Percentiles rank a stretch among this genome's conserved stretches.
Evolutionary conservation across 1,140 invertebrate genomes (phyloP).

Genomic region (Drosophila erecta): DNA sequence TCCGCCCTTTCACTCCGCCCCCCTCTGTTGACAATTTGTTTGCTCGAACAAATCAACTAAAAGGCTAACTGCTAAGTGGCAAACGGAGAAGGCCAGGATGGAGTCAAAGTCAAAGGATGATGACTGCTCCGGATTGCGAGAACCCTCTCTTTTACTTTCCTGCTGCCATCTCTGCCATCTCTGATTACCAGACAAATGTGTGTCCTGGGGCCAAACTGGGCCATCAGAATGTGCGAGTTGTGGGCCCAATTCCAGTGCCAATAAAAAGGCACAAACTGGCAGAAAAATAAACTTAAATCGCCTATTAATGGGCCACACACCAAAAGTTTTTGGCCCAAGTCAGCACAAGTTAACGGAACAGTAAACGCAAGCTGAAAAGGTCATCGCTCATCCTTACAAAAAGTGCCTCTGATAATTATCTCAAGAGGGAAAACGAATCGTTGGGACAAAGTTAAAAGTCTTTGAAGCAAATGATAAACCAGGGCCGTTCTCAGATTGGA

Average conservation of each 20-base stretch:
- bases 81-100: constrained; percentile 38
- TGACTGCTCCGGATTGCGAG: constrained; percentile 47
- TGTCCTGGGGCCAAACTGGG: constrained; percentile 23
- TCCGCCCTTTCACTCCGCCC: neutral
- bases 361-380: constrained; percentile 12
- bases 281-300: constrained; percentile 79
- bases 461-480: neutral
- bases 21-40: constrained; percentile 73
- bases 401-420: constrained; percentile 19
- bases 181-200: constrained; percentile 52
- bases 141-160: neutral
- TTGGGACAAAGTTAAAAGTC: neutral
- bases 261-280: constrained; percentile 69
- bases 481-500: too few relatives aligned
- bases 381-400: constrained; percentile 8
- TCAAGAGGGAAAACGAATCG: neutral
- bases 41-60: constrained; percentile 77
- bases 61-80: constrained; percentile 61
- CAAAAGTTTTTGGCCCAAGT: constrained; percentile 49
- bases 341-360: constrained; percentile 69
- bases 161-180: constrained; percentile 25
- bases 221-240: constrained; percentile 5
- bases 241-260: constrained; percentile 48
- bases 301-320: constrained; percentile 63
- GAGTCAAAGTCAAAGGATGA: constrained; percentile 51